Conservation (phyloP, 1,140 invertebrate species). For the Holcopasites calliopsidis region DNA sequence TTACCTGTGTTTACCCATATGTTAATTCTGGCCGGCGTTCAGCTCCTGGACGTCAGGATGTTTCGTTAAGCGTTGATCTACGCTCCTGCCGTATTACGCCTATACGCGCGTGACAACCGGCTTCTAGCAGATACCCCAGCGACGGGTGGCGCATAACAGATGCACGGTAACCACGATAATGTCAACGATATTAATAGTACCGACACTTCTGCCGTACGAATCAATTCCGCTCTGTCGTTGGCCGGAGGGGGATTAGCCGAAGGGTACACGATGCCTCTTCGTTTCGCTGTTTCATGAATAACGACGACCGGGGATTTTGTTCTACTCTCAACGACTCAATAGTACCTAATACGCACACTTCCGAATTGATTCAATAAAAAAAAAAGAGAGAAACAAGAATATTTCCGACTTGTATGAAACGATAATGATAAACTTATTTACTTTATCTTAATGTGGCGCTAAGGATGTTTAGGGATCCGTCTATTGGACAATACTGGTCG, state of each 20-base stretch:
- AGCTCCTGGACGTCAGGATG: slow-evolving; percentile 32
- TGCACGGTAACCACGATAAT: slow-evolving; percentile 46
- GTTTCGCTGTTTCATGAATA: background rate
- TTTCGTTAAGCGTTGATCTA: slow-evolving; percentile 55
- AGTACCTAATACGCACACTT: no score
- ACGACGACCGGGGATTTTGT: no score
- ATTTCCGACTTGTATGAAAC: no score
- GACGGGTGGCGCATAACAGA: slow-evolving; percentile 45
- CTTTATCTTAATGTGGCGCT: no score
- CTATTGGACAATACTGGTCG: no score
- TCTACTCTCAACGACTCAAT: no score
- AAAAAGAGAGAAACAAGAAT: no score
- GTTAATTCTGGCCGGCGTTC: slow-evolving; percentile 48
- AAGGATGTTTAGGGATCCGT: no score
- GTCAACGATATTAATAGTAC: slow-evolving; percentile 49
- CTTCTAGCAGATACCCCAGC: slow-evolving; percentile 6
- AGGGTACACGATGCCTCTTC: background rate
- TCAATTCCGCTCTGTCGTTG: background rate
- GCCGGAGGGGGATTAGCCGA: fast-evolving
- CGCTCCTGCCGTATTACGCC: slow-evolving; percentile 26
- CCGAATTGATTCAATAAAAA: no score
- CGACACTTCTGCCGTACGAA: slow-evolving; percentile 10
- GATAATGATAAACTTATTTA: no score
- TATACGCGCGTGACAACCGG: slow-evolving; percentile 31
- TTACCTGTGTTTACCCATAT: slow-evolving; percentile 56